Evolutionary conservation across 2,113 vertebrate species (phyloP).

Genomic region (Pedionomus torquatus): DNA sequence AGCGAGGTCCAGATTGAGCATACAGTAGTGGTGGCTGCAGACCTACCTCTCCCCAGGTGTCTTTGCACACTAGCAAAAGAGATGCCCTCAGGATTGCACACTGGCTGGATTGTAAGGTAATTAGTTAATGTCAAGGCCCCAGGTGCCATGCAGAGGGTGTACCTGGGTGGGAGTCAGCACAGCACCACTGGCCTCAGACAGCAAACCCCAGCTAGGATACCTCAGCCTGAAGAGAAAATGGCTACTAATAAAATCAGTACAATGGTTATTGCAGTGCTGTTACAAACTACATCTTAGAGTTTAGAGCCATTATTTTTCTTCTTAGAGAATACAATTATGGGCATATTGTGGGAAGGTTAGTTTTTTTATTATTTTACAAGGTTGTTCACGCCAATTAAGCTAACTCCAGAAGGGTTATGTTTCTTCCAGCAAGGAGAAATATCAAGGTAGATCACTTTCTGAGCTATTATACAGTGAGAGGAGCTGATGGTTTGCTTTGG

Average conservation of each 20-base stretch:
- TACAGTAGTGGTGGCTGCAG: neutral
- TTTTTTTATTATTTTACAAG: neutral
- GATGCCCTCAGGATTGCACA: neutral
- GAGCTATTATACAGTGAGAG: neutral
- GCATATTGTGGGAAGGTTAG: neutral
- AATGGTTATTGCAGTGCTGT: neutral
- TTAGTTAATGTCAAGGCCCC: neutral
- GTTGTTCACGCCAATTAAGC: neutral
- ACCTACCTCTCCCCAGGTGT: neutral
- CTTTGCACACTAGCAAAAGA: neutral
- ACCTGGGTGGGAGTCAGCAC: neutral
- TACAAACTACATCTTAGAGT: neutral
- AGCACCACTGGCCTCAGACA: neutral
- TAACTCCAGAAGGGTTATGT: neutral
- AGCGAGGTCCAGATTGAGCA: neutral
- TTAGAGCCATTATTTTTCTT: neutral
- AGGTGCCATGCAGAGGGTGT: neutral
- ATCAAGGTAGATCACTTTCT: neutral
- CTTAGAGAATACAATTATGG: neutral
- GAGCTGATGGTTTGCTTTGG: neutral
- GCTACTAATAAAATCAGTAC: neutral
- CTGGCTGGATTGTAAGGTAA: neutral
- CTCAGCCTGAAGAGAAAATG: neutral
- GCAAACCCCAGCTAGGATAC: neutral
- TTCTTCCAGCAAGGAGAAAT: neutral